A percentile compares a stretch with the other conserved stretches of the same genome.
Conservation (phyloP, 2,888 invertebrate species). For the Pyrochroa serraticornis region DNA sequence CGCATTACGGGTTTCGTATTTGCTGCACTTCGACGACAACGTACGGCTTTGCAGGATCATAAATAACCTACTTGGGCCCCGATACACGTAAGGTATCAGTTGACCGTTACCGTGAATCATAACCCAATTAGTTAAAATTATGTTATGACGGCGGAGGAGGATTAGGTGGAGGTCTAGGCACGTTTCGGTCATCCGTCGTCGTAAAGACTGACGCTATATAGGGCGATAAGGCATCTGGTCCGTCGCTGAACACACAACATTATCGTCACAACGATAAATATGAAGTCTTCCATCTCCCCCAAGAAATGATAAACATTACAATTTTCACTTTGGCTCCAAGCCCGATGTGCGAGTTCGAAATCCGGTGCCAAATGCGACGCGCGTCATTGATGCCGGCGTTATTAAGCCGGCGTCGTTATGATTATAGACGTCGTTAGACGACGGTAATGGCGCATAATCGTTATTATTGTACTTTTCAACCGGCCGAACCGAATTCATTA, state of each 20-base stretch:
- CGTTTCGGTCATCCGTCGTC: constrained; percentile 45
- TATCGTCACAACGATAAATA: constrained; percentile 43
- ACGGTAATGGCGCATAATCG: constrained; percentile 41
- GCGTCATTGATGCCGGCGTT: constrained; percentile 36
- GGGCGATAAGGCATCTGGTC: constrained; percentile 42
- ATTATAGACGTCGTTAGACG: constrained; percentile 44
- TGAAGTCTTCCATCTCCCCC: constrained; percentile 18
- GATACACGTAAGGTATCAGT: constrained; percentile 23
- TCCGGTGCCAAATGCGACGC: constrained; percentile 43
- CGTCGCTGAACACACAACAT: constrained; percentile 41
- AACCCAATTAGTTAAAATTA: constrained; percentile 37
- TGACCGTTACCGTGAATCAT: constrained; percentile 25
- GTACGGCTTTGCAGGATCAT: constrained; percentile 26
- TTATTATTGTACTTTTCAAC: no score
- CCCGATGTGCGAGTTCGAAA: constrained; percentile 36
- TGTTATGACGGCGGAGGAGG: constrained; percentile 13
- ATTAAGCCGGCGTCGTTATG: constrained; percentile 38
- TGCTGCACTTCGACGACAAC: constrained; percentile 18
- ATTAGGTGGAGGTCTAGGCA: constrained; percentile 36
- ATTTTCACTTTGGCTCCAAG: constrained; percentile 46
- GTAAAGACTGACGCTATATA: constrained; percentile 38
- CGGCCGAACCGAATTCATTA: no score
- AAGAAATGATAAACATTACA: constrained; percentile 47
- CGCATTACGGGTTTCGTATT: constrained; percentile 24
- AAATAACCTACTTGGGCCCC: constrained; percentile 23